A percentile compares a stretch with the other conserved stretches of the same genome.
phyloP scores from a whole-genome alignment of 1,140 invertebrate genomes.

The Panulirus ornatus region DNA sequence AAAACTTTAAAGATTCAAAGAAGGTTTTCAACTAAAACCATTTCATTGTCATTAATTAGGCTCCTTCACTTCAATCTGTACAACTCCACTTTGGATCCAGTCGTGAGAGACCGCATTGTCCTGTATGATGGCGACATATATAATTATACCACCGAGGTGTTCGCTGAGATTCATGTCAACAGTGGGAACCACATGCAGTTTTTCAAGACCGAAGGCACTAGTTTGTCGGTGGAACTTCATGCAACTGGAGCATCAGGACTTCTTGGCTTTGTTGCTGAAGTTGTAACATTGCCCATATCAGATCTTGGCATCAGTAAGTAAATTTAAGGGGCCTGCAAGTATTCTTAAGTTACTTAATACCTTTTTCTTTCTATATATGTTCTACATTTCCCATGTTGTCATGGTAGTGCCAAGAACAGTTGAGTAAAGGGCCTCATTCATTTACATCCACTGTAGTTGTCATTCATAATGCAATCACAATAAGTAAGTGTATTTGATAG shows the following conservation, averaged over 20 bases:
- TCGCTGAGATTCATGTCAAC: constrained; percentile 86
- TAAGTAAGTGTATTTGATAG: too few relatives aligned
- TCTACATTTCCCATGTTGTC: not conserved
- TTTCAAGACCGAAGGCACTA: constrained; percentile 86
- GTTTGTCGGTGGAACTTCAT: constrained; percentile 93
- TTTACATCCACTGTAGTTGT: too few relatives aligned
- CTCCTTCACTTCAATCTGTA: constrained; percentile 96
- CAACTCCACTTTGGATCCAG: constrained; percentile 90
- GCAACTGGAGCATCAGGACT: constrained; percentile 94
- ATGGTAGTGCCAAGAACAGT: too few relatives aligned
- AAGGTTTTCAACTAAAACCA: too few relatives aligned
- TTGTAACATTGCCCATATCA: constrained; percentile 95
- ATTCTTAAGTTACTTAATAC: not conserved
- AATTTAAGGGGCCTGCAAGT: not conserved
- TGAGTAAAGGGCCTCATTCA: too few relatives aligned
- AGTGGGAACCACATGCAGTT: constrained; percentile 84
- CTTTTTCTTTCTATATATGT: not conserved
- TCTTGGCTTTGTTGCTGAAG: constrained; percentile 98
- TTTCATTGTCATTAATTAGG: constrained; percentile 79
- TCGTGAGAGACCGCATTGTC: constrained; percentile 89
- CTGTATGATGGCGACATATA: constrained; percentile 96
- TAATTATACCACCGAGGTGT: constrained; percentile 86
- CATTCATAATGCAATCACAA: too few relatives aligned
- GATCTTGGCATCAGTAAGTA: constrained; percentile 87
- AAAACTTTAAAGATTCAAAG: too few relatives aligned